A percentile compares a stretch with the other conserved stretches of the same genome.
Conservation (phyloP, 2,113 vertebrate genomes). For the Lagopus muta region DNA sequence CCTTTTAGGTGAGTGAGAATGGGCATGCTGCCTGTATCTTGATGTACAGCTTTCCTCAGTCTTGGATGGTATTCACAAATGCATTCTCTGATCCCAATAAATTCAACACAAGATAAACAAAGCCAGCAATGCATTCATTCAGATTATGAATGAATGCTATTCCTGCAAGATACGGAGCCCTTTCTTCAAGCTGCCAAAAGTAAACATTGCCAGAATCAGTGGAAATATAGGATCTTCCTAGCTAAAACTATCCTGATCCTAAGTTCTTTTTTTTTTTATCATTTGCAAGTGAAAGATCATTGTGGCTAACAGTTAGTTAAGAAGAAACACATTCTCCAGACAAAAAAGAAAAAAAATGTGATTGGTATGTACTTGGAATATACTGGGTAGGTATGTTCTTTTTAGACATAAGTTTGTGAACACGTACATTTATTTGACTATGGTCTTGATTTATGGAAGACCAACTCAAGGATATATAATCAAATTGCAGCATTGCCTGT, state of each 20-base stretch:
- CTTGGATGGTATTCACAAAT: not conserved
- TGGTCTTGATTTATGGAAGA: slow-evolving; percentile 41
- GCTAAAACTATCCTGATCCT: not conserved
- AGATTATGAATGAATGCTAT: not conserved
- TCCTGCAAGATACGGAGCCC: not conserved
- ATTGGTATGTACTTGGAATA: no score
- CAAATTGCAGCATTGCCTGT: not conserved
- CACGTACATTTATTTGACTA: not conserved
- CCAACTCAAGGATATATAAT: not conserved
- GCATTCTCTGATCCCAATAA: not conserved
- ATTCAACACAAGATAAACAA: not conserved
- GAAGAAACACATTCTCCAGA: not conserved
- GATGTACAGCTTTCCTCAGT: not conserved
- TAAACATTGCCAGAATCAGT: not conserved
- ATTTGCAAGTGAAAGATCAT: not conserved
- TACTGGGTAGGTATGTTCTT: not conserved
- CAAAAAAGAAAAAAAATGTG: not conserved
- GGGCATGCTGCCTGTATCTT: not conserved
- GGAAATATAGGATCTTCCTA: not conserved
- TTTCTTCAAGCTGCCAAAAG: not conserved
- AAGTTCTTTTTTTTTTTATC: not conserved
- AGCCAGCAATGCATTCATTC: not conserved
- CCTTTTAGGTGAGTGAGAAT: not conserved
- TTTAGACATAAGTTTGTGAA: not conserved
- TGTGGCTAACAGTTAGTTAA: not conserved